These are phyloP conservation scores for Grammomys dolichurus DNA, from an alignment of 2,113 vertebrate species.

Conservation along the genomic window DNA sequence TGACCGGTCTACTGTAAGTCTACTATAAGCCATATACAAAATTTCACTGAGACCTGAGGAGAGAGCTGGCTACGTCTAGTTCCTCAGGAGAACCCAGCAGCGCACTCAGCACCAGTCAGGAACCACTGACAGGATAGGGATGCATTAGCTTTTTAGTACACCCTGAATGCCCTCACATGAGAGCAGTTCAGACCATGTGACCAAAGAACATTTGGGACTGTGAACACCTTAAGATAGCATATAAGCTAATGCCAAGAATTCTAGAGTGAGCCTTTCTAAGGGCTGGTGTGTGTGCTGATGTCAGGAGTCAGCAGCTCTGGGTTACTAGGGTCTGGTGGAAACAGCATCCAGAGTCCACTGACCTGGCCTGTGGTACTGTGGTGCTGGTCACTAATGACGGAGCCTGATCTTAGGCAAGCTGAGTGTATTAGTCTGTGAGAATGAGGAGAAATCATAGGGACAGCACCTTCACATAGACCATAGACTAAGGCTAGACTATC, in stretches of 20 bases:
- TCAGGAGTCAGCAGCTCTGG: background rate
- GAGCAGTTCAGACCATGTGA: background rate
- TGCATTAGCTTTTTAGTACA: background rate
- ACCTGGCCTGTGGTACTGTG: background rate
- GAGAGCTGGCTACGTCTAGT: background rate
- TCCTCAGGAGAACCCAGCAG: background rate
- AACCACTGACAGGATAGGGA: background rate
- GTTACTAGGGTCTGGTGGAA: background rate
- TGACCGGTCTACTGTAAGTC: background rate
- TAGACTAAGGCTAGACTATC: background rate
- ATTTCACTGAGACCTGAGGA: background rate
- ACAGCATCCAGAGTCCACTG: background rate
- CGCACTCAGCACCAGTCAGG: background rate
- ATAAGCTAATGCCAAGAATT: background rate
- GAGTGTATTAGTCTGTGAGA: background rate
- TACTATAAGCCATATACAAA: background rate
- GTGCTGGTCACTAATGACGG: background rate
- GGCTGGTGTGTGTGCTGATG: background rate
- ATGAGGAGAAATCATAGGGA: background rate
- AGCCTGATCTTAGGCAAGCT: background rate
- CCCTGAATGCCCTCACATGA: background rate
- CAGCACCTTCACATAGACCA: fast-evolving
- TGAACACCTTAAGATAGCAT: background rate
- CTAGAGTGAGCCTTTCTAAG: background rate
- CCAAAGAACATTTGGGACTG: background rate